Conservation (phyloP, 2,113 vertebrate genomes). For the Mustela lutreola region DNA sequence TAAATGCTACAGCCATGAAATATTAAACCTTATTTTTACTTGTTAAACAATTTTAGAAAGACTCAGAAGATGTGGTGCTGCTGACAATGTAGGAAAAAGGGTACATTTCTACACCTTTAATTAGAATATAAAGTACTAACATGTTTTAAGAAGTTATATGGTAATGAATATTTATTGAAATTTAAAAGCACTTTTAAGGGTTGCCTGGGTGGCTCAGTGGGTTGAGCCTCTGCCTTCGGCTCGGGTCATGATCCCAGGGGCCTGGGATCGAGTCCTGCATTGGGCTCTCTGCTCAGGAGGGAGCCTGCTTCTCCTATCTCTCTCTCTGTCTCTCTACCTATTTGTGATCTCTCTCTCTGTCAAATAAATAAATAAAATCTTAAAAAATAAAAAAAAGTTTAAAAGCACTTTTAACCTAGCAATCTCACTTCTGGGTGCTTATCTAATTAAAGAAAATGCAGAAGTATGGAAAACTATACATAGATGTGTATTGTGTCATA, state of each 20-base stretch:
- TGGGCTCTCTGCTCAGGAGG: no score
- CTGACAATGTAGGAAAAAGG: background rate
- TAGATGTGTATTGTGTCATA: background rate
- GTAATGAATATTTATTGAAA: background rate
- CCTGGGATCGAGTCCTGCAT: no score
- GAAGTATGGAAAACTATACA: background rate
- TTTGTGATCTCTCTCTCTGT: no score
- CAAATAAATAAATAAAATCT: no score
- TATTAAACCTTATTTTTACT: background rate
- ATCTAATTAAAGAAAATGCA: background rate
- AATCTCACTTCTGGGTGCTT: background rate
- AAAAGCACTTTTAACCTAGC: background rate
- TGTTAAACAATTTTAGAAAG: background rate
- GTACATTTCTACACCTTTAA: background rate
- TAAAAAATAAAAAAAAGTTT: background rate
- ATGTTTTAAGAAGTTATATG: background rate
- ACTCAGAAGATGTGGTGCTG: background rate
- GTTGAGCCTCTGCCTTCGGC: no score
- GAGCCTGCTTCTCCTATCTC: no score
- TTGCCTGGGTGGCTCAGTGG: no score
- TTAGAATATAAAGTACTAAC: background rate
- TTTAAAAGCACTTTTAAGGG: background rate
- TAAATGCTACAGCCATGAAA: background rate
- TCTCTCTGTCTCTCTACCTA: no score
- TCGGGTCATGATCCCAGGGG: no score